These are phyloP conservation scores for Mareca penelope DNA, from an alignment of 2,797 vertebrate species.

Conservation along the genomic window DNA sequence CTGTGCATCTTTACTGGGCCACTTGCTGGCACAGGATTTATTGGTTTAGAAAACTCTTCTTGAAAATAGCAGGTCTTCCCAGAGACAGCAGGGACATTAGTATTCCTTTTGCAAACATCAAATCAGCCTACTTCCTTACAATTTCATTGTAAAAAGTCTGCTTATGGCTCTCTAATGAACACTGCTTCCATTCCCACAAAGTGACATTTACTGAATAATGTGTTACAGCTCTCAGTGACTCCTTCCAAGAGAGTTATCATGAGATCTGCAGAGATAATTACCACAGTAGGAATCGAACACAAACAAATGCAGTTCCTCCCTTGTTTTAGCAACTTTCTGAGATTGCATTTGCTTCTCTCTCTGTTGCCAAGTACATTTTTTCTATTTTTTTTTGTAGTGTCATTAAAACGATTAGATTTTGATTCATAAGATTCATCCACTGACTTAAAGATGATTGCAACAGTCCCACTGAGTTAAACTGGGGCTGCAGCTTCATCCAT, in stretches of 20 bases:
- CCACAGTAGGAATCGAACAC: neutral
- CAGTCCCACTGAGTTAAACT: neutral
- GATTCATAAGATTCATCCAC: neutral
- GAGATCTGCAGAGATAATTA: slow-evolving; percentile 16
- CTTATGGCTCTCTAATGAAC: neutral
- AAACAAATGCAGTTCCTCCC: neutral
- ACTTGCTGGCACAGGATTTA: neutral
- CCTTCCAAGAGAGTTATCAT: neutral
- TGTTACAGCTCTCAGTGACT: neutral
- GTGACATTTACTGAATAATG: slow-evolving; percentile 4
- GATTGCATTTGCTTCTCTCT: neutral
- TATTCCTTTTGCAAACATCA: neutral
- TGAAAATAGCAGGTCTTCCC: neutral
- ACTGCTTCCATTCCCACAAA: neutral
- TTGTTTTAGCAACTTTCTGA: neutral
- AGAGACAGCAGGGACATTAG: neutral
- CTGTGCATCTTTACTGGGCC: neutral
- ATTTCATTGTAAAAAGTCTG: neutral
- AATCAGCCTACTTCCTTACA: neutral
- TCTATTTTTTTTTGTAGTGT: neutral
- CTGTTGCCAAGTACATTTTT: neutral
- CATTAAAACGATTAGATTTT: neutral
- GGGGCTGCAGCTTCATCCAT: neutral
- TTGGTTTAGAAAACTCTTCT: neutral
- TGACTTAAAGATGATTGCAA: neutral